phyloP scores from a whole-genome alignment of 2,113 vertebrate genomes.

The Prunella himalayana region DNA sequence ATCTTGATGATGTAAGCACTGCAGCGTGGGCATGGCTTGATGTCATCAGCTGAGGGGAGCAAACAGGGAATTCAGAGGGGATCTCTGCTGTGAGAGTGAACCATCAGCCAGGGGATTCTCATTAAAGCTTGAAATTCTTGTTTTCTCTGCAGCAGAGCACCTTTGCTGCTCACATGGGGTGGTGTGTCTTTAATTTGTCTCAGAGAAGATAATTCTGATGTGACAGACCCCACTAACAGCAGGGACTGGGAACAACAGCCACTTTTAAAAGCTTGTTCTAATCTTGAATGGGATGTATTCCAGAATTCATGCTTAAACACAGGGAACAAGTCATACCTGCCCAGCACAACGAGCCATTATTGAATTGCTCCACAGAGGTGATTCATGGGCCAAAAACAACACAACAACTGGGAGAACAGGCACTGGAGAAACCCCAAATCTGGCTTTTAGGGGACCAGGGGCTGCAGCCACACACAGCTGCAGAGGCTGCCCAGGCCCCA shows the following conservation, averaged over 20 bases:
- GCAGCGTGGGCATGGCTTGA: slow-evolving; percentile 96
- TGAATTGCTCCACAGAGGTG: not conserved
- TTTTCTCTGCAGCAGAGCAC: accelerated
- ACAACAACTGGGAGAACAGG: not conserved
- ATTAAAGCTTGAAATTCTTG: accelerated
- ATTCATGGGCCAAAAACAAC: not conserved
- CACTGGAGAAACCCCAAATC: not conserved
- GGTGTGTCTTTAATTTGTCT: not conserved
- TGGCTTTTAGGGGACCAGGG: not conserved
- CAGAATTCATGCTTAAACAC: not conserved
- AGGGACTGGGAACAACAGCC: not conserved
- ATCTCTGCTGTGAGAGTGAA: accelerated
- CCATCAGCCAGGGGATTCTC: accelerated
- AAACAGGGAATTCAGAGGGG: not conserved
- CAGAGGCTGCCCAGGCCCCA: not conserved
- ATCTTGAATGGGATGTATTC: not conserved
- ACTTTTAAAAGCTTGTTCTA: not conserved
- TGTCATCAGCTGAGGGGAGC: slow-evolving; percentile 84
- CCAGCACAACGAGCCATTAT: not conserved
- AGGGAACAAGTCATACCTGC: slow-evolving; percentile 20
- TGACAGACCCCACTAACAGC: not conserved
- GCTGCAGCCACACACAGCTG: not conserved
- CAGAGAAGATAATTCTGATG: not conserved
- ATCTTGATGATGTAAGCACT: slow-evolving; percentile 99
- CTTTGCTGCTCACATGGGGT: accelerated